phyloP scores from a whole-genome alignment of 2,797 vertebrate genomes.

The Gastrophryne carolinensis region DNA sequence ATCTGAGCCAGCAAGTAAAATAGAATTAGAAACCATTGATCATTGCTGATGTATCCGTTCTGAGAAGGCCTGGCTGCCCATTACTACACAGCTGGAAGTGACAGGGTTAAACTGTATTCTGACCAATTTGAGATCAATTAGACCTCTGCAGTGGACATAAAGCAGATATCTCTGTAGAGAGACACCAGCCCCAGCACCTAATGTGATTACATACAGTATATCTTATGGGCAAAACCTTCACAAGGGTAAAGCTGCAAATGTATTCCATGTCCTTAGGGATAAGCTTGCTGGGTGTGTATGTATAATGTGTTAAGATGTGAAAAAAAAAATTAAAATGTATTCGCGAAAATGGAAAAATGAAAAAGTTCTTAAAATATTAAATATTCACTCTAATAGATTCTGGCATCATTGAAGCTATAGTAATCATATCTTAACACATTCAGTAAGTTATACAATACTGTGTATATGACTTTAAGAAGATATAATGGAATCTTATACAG shows the following conservation, averaged over 20 bases:
- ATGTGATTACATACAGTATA: too few species aligned
- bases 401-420: too few species aligned
- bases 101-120: not conserved
- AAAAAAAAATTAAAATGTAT: too few species aligned
- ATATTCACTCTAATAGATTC: too few species aligned
- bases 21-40: constrained; percentile 16
- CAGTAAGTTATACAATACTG: too few species aligned
- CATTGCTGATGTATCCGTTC: not conserved
- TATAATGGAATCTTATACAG: not conserved
- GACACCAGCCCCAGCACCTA: not conserved
- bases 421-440: too few species aligned
- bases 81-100: not conserved
- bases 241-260: not conserved
- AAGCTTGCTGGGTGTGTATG: not conserved
- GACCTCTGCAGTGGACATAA: not conserved
- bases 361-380: too few species aligned
- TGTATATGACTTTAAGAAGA: not conserved
- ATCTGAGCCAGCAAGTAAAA: constrained; percentile 27
- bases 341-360: too few species aligned
- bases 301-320: too few species aligned
- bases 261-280: not conserved
- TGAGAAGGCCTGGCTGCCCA: not conserved
- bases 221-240: not conserved
- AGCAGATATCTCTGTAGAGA: not conserved
- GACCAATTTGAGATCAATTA: constrained; percentile 10